Evolutionary conservation across 2,113 vertebrate species (phyloP).

Genomic region (Antechinus stuartii): DNA sequence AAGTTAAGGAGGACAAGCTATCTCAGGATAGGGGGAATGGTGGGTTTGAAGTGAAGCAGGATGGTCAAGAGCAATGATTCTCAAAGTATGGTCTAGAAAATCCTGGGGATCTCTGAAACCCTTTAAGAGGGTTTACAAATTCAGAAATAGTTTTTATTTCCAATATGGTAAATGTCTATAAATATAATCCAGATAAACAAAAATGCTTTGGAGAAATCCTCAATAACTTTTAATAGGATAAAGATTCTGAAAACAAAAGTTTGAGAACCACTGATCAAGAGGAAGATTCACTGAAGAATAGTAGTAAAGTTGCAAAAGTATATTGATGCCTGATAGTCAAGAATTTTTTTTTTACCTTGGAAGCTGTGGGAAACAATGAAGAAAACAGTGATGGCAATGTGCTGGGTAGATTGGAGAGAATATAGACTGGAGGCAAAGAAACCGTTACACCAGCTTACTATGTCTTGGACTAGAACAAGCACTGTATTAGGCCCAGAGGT

Average conservation of each 20-base stretch:
- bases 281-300: background rate
- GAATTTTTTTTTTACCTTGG: background rate
- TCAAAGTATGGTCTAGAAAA: too few relatives aligned
- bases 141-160: too few relatives aligned
- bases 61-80: background rate
- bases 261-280: background rate
- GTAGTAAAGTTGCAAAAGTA: background rate
- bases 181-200: too few relatives aligned
- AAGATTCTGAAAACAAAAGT: too few relatives aligned
- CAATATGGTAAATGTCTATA: too few relatives aligned
- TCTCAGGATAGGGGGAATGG: background rate
- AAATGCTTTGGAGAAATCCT: too few relatives aligned
- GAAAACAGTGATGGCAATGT: background rate
- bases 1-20: background rate
- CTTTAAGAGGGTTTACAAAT: too few relatives aligned
- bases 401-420: background rate
- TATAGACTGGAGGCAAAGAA: background rate
- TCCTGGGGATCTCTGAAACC: too few relatives aligned
- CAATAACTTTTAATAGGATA: too few relatives aligned
- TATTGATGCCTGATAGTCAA: background rate
- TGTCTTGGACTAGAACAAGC: background rate
- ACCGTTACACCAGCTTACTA: background rate
- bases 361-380: background rate
- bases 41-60: background rate
- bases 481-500: background rate